Evolutionary conservation across 2,113 vertebrate genomes (phyloP).

Genomic region (Nycticorax nycticorax): DNA sequence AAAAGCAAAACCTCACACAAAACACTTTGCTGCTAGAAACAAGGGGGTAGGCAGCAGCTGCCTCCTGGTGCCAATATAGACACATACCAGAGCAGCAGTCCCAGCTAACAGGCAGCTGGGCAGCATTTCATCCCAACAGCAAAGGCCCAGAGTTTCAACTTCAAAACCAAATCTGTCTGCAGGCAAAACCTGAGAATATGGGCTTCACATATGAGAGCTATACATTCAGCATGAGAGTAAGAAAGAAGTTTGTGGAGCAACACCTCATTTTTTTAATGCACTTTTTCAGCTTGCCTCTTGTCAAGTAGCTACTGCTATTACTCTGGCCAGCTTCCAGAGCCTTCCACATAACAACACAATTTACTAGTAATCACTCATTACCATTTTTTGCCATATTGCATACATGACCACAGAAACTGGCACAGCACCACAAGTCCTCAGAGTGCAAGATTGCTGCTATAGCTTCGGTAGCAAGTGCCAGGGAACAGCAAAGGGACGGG

Average conservation of each 20-base stretch:
- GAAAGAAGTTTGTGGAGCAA: neutral
- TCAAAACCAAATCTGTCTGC: neutral
- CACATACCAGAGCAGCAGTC: fast-evolving
- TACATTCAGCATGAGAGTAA: no score
- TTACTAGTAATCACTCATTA: fast-evolving
- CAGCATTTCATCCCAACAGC: neutral
- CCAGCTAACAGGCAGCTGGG: neutral
- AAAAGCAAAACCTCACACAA: neutral
- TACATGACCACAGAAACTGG: fast-evolving
- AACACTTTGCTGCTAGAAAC: fast-evolving
- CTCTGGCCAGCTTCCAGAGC: neutral
- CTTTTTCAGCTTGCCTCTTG: neutral
- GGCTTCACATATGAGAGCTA: fast-evolving
- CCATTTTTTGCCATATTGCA: fast-evolving
- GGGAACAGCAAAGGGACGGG: neutral
- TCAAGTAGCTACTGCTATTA: neutral
- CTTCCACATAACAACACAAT: fast-evolving
- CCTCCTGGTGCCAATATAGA: neutral
- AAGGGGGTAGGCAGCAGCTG: neutral
- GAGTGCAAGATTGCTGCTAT: fast-evolving
- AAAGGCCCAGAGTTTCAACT: neutral
- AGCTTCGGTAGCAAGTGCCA: neutral
- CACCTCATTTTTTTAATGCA: neutral
- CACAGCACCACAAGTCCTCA: neutral
- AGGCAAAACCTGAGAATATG: neutral